Evolutionary conservation across 2,888 invertebrate genomes (phyloP), one percentile per base, ranked within the genome.

Genomic region (Phengaris arion): DNA sequence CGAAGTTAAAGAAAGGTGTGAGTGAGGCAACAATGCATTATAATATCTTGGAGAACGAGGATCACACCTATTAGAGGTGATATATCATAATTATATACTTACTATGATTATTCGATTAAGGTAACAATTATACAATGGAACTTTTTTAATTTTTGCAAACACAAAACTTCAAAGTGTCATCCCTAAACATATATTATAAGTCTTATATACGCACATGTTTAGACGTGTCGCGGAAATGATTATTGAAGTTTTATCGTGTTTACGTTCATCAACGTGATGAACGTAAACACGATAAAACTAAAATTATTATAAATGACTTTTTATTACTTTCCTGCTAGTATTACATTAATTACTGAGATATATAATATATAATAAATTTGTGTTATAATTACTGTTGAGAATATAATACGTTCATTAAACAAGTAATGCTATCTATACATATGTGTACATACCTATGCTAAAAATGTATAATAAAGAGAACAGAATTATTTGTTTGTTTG

Each of bases 191-290:
- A 52, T 35, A 35, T 35, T 35, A 35, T 35, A 72, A 72, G 72
- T 35, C 54, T 35, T 72, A 51, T 72, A 70, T 72, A 72, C 72
- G 51, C 70, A 54, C 72, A 72, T 35, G 72, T 72, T 72, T 72
- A 54, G 72, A 72, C 72, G 54, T 72, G 72, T 72, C 72, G 72
- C 51, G 72, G 72, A 72, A 72, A 72, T 72, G 72, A 72, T 52
- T 72, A 15, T 72, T 52, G 54, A 72, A 72, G 35, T 22, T 35
- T 35, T 52, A 72, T 54, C 72, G 72, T 72, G 72, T 72, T 54
- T 54, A 54, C 72, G 54, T 54, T 54, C 72, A 72, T 72, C 72
- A 72, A 22, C 55, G 57, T 75, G 22, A 22, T 22, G 22, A 22
- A 22, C 22, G 22, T 22, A 22, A 22, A 22, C 22, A 22, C 22